Percentiles rank a stretch among this genome's conserved stretches.
Conservation (phyloP, 2,797 vertebrate species). For the Poeciliopsis presidionis region DNA sequence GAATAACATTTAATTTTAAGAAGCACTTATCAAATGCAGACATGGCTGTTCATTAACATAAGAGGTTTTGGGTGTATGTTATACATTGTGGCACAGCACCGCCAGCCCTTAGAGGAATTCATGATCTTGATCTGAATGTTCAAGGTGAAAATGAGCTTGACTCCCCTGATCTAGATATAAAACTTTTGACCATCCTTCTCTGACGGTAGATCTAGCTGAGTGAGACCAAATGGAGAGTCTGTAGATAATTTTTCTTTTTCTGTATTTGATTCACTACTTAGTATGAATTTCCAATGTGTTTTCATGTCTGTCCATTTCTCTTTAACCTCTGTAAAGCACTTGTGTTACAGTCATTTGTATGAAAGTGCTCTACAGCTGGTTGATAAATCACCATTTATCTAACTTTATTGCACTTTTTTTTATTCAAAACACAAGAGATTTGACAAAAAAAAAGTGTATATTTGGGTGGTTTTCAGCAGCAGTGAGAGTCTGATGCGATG, state of each 20-base stretch:
- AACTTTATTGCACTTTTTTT: not conserved
- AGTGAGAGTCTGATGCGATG: not conserved
- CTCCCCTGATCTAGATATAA: not conserved
- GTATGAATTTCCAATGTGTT: not conserved
- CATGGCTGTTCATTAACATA: no score
- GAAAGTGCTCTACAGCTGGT: not conserved
- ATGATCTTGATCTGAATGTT: no score
- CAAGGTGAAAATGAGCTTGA: no score
- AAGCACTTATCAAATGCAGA: no score
- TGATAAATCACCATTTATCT: not conserved
- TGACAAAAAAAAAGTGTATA: not conserved
- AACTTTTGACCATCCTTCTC: not conserved
- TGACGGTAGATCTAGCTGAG: not conserved
- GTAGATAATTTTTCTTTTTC: not conserved
- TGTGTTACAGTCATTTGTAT: not conserved
- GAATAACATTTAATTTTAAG: no score
- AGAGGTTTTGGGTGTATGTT: no score
- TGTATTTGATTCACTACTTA: not conserved
- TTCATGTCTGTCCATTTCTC: not conserved
- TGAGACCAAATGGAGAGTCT: not conserved
- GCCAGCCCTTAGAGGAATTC: no score
- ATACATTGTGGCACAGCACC: no score
- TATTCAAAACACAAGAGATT: not conserved
- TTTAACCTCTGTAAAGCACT: not conserved
- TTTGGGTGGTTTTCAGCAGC: not conserved